Percentiles rank a stretch among this genome's conserved stretches.
Evolutionary conservation across 2,797 vertebrate genomes (phyloP).

Genomic region (Sebastes matsubarae): DNA sequence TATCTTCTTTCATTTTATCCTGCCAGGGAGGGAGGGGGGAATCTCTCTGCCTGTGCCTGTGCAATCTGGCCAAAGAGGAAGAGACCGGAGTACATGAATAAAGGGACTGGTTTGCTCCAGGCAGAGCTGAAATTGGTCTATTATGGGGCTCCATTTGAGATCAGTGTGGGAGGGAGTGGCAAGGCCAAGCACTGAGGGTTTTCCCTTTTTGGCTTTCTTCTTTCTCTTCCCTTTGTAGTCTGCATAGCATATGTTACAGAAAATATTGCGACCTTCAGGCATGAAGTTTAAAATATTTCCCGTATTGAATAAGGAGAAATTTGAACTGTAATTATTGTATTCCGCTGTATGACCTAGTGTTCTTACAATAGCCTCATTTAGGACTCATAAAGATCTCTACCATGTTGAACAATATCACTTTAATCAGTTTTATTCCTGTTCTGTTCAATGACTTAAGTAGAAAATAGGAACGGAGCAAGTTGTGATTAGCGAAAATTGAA

Average conservation of each 20-base stretch:
- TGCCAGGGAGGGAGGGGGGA: conserved; percentile 7
- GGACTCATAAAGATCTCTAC: background rate
- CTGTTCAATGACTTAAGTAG: conserved; percentile 23
- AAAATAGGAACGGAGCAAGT: conserved; percentile 30
- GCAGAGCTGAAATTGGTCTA: conserved; percentile 78
- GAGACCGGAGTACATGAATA: conserved; percentile 64
- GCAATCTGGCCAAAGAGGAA: conserved; percentile 66
- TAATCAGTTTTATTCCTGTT: conserved; percentile 25
- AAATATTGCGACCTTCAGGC: background rate
- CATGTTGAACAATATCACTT: conserved; percentile 36
- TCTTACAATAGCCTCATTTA: conserved; percentile 5
- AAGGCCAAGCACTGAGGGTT: conserved; percentile 27
- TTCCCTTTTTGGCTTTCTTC: conserved; percentile 39
- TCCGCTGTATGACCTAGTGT: background rate
- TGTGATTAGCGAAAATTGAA: conserved; percentile 67
- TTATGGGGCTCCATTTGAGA: conserved; percentile 74
- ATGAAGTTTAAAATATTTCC: background rate
- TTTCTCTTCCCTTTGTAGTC: conserved; percentile 13
- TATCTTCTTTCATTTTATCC: conserved; percentile 58
- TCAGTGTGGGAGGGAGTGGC: conserved; percentile 63
- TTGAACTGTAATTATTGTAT: background rate
- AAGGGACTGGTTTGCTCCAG: conserved; percentile 69
- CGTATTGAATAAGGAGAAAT: background rate
- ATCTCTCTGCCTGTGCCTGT: conserved; percentile 15
- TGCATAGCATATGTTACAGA: background rate